These are phyloP conservation scores for Drosophila acutilabella DNA, from an alignment of 2,888 invertebrate species.

Conservation along the genomic window DNA sequence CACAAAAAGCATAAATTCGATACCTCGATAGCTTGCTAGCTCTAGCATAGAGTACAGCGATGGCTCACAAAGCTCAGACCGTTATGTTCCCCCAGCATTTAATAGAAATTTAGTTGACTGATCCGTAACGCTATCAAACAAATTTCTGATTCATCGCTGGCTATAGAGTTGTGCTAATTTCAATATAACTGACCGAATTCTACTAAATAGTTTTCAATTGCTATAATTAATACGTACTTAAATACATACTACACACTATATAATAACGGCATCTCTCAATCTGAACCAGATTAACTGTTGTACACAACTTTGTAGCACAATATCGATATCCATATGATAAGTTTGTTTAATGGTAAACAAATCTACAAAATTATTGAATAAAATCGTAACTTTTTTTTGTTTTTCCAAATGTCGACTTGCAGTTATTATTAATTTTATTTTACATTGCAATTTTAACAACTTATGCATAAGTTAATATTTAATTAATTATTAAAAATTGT, in stretches of 20 bases:
- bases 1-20: too few species aligned
- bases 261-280: neutral
- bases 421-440: slow-evolving; percentile 41
- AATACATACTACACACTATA: slow-evolving; percentile 15
- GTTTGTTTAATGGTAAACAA: too few species aligned
- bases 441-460: slow-evolving; percentile 51
- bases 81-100: too few species aligned
- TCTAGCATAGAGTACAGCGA: too few species aligned
- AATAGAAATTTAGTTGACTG: too few species aligned
- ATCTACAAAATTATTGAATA: slow-evolving; percentile 9
- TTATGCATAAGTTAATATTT: slow-evolving; percentile 19
- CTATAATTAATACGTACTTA: slow-evolving; percentile 18
- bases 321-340: neutral
- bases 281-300: slow-evolving; percentile 1
- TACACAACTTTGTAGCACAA: slow-evolving; percentile 11
- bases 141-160: too few species aligned
- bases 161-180: slow-evolving; percentile 21
- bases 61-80: too few species aligned
- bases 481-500: neutral
- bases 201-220: slow-evolving; percentile 25
- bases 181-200: slow-evolving; percentile 13
- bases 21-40: too few species aligned
- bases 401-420: slow-evolving; percentile 3
- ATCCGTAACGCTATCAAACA: too few species aligned
- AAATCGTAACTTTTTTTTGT: slow-evolving; percentile 1